phyloP scores from a whole-genome alignment of 2,113 vertebrate species.

The Oreotrochilus melanogaster region DNA sequence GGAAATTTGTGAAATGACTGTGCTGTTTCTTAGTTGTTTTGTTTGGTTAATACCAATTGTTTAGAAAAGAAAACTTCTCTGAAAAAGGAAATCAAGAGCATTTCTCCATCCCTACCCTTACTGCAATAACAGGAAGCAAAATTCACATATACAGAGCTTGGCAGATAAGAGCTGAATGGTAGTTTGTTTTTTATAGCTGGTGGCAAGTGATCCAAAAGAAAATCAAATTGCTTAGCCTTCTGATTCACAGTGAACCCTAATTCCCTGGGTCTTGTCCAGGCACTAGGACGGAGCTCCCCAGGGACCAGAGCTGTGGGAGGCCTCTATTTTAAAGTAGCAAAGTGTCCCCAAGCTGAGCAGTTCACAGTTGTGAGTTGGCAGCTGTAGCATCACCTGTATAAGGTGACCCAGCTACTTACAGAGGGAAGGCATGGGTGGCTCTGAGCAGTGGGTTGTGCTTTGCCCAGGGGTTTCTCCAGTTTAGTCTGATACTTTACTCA shows the following conservation, averaged over 20 bases:
- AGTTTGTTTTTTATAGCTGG: conserved; percentile 66
- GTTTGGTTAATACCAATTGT: conserved; percentile 80
- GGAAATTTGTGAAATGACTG: conserved; percentile 77
- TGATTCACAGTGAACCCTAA: neutral
- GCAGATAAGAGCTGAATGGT: conserved; percentile 81
- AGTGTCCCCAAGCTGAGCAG: neutral
- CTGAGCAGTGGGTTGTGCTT: neutral
- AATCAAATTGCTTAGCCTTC: conserved; percentile 51
- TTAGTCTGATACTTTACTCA: neutral
- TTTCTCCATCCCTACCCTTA: conserved; percentile 75
- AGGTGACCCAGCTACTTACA: fast-evolving
- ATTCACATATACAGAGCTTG: conserved; percentile 77
- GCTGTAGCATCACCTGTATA: neutral
- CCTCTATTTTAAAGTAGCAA: neutral
- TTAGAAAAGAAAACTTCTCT: conserved; percentile 79
- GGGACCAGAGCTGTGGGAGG: neutral
- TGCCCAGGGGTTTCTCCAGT: neutral
- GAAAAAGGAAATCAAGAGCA: conserved; percentile 80
- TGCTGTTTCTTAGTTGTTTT: conserved; percentile 74
- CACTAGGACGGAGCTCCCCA: neutral
- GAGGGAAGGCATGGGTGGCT: neutral
- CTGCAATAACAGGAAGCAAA: conserved; percentile 85
- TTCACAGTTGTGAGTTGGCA: neutral
- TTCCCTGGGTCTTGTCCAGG: neutral
- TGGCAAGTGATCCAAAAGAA: conserved; percentile 55